Evolutionary conservation across 2,113 vertebrate genomes (phyloP), one percentile per base, ranked within the genome.

Genomic region (Zosterops pallidus): DNA sequence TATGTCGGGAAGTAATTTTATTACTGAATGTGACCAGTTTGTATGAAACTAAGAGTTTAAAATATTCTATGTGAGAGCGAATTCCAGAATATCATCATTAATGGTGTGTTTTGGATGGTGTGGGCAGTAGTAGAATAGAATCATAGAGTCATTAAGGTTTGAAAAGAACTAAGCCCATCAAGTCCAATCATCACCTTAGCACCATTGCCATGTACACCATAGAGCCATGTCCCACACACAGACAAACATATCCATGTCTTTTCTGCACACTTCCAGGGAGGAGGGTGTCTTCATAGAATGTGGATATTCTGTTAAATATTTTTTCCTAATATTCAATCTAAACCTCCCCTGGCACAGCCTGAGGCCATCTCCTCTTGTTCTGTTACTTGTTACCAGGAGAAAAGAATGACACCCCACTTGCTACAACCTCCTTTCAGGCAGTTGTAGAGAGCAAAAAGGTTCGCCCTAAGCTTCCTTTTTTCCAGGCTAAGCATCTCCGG

Each of bases 41-140:
- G 42, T n/a, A 90, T 16, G 18, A 77, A 94, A 86, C 4, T 14
- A 59, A 25, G 2, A 67, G 20, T 25, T 86, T 25, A 81, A 83
- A 67, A 50, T 63, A 64, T 37, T 67, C n/a, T 2, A 0, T 35
- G 19, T n/a, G 28, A 77, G 25, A 69, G 14, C 0, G 0, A 83
- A 80, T 57, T 11, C 22, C 56, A 57, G 47, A 77, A 33, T 19
- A 25, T 67, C 24, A 56, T 8, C 4, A 4, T 41, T 50, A 63
- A 55, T 2, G 4, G 10, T 25, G 4, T 14, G 12, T 28, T 68
- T 68, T 39, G 21, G 21, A 35, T 49, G 26, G 11, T 22, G 7
- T 21, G 29, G 18, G 13, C 24, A 90, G 39, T 18, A 25, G 35
- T 8, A 52, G 60, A 67, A 67, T 4, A 46, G 23, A 67, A 59